A percentile compares a stretch with the other conserved stretches of the same genome.
phyloP scores from a whole-genome alignment of 2,797 vertebrate genomes.

The Lagocephalus sceleratus region DNA sequence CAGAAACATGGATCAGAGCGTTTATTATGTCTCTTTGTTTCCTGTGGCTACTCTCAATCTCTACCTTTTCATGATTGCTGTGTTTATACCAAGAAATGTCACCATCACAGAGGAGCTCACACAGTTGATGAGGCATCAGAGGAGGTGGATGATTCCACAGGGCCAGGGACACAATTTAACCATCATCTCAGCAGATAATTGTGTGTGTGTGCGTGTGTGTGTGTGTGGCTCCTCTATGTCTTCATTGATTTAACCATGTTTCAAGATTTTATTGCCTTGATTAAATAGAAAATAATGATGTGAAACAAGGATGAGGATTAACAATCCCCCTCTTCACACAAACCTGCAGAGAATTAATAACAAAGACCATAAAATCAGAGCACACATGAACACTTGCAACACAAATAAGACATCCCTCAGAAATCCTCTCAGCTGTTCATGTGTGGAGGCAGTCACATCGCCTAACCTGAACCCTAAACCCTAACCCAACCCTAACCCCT shows the following conservation, averaged over 20 bases:
- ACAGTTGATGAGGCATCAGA: slow-evolving; percentile 11
- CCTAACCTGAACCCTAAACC: slow-evolving; percentile 47
- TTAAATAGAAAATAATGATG: too few relatives aligned
- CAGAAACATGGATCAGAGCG: too few relatives aligned
- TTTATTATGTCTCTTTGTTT: too few relatives aligned
- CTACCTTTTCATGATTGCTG: slow-evolving; percentile 47
- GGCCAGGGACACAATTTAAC: slow-evolving; percentile 2
- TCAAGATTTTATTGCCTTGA: too few relatives aligned
- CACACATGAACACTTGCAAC: slow-evolving; percentile 12
- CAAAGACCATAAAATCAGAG: too few relatives aligned
- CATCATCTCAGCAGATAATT: slow-evolving; percentile 6
- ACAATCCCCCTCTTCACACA: too few relatives aligned
- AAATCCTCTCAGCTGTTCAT: slow-evolving; percentile 73
- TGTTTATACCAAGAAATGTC: slow-evolving; percentile 59
- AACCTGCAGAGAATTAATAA: not conserved
- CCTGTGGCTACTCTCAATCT: slow-evolving; percentile 34
- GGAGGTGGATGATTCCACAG: slow-evolving; percentile 4
- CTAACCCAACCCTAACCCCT: too few relatives aligned
- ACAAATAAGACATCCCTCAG: slow-evolving; percentile 53
- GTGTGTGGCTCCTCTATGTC: not conserved
- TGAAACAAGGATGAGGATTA: too few relatives aligned
- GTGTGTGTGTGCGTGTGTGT: slow-evolving; percentile 7
- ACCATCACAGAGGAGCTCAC: slow-evolving; percentile 26
- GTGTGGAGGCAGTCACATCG: slow-evolving; percentile 60
- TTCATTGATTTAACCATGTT: too few relatives aligned